Evolutionary conservation across 2,888 invertebrate genomes (phyloP), one percentile per base, ranked within the genome.

Genomic region (Drosophila paramelanica): DNA sequence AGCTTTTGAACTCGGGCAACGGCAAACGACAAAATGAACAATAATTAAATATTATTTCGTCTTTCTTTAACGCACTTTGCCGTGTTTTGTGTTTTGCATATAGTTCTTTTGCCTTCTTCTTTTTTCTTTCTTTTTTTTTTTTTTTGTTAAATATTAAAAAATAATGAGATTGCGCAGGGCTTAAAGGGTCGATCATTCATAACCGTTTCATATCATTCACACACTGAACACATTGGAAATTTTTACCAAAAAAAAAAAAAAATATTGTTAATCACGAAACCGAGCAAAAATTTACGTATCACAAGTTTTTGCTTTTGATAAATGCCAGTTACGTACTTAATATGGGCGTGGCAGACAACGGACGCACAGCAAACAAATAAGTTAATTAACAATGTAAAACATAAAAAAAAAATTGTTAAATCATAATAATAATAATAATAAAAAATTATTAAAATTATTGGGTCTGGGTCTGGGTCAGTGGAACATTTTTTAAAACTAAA

Each of bases 141-240:
- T 50, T 60, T 39, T 55, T 65, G 47, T 67, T 67, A 51, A 64
- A 55, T 50, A 73, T 59, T 76, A 81, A 87, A 82, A 77, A 62
- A 65, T 83, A 83, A 85, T 83, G 82, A 83, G 82, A 83, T 83
- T 83, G 53, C 72, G 70, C 75, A 67, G 58, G 70, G 53, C 61
- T 66, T 38, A 62, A 56, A 45, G 41, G 25, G 43, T 43, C 36
- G n/a, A 42, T 45, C 51, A 77, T 64, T 67, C 55, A 62, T 27
- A 60, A 23, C 47, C 43, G 51, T 58, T 52, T 41, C n/a, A 49
- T 50, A n/a, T 36, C 52, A 57, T 46, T 56, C 55, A 36, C 20
- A 49, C 42, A 56, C 23, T 42, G 42, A 65, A 69, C 67, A 65
- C 57, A 52, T 45, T 49, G 58, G 55, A 59, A 51, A 68, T 43